Conservation (phyloP, 2,888 invertebrate genomes). For the Andrena camellia region DNA sequence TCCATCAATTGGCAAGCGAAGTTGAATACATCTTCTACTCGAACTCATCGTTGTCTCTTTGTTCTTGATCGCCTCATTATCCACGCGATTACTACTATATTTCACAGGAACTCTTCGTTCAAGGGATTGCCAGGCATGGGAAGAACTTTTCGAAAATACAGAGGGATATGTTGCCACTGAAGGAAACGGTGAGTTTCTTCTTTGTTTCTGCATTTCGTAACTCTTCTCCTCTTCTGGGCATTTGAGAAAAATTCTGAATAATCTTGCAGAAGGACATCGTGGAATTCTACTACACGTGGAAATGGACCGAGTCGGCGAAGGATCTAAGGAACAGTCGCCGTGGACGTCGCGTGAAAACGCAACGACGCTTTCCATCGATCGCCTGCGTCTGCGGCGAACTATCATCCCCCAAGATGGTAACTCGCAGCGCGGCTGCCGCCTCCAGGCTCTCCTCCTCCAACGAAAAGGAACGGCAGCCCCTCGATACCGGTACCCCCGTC, state of each 20-base stretch:
- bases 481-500: background rate
- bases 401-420: slow-evolving; percentile 25
- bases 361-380: slow-evolving; percentile 31
- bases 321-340: slow-evolving; percentile 6
- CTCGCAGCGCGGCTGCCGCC: slow-evolving; percentile 22
- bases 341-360: slow-evolving; percentile 8
- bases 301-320: slow-evolving; percentile 47
- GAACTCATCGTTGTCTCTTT: too few species aligned
- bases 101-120: slow-evolving; percentile 42
- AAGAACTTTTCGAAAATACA: slow-evolving; percentile 43
- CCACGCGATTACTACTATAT: background rate
- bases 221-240: background rate
- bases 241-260: background rate
- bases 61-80: too few species aligned
- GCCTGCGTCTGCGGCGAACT: background rate
- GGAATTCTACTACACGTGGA: slow-evolving; percentile 61
- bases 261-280: slow-evolving; percentile 55
- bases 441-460: background rate
- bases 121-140: slow-evolving; percentile 36
- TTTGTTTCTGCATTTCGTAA: background rate
- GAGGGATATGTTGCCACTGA: slow-evolving; percentile 25
- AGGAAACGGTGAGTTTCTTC: slow-evolving; percentile 35
- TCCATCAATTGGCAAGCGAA: too few species aligned
- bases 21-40: too few species aligned
- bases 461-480: background rate